Evolutionary conservation across 2,888 invertebrate genomes (phyloP), one percentile per base, ranked within the genome.

Genomic region (Chydorus sphaericus): DNA sequence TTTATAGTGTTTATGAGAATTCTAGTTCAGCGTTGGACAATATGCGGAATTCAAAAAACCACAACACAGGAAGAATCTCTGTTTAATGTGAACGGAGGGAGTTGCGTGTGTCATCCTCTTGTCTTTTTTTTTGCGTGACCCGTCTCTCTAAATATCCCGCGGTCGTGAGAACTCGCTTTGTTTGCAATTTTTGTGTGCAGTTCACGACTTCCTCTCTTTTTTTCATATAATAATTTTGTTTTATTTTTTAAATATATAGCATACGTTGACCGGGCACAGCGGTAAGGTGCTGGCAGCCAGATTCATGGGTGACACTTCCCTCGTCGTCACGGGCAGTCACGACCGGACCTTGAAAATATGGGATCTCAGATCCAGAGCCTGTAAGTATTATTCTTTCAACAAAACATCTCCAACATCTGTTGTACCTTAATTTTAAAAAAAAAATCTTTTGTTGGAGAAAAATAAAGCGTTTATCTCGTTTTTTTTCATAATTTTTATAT

Each of bases 341-440:
- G 98, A 98, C 74, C 80, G 97, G 62, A 97, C 97, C 30, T 75
- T 99, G 58, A 98, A 97, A 78, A 83, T 97, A 67, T 99, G 97
- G 97, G 98, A 99, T 74, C 79, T 97, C 49, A 80, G 88, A 65
- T 89, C 87, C 74, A 82, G 85, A 71, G 83, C 87, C 57, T 92
- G 92, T 83, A 71, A 80, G 83, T 77, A 65, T 29, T 54, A 55
- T 56, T 33, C 38, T 29, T 23, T 20, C 30, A 26, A 30, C 30
- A 28, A 3, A 8, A 33, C 33, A 31, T 23, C 38, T 57, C 16
- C 18, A 26, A 16, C 28, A 16, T 37, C 20, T 31, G 28, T 39
- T 31, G 20, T 14, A 23, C 26, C 11, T 23, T 23, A 23, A 23
- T 5, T 44, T 28, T 23, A 44, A 14, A 11, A 26, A 33, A 44